Evolutionary conservation across 1,140 invertebrate species (phyloP), one percentile per base, ranked within the genome.

Genomic region (Dendrolimus punctatus): DNA sequence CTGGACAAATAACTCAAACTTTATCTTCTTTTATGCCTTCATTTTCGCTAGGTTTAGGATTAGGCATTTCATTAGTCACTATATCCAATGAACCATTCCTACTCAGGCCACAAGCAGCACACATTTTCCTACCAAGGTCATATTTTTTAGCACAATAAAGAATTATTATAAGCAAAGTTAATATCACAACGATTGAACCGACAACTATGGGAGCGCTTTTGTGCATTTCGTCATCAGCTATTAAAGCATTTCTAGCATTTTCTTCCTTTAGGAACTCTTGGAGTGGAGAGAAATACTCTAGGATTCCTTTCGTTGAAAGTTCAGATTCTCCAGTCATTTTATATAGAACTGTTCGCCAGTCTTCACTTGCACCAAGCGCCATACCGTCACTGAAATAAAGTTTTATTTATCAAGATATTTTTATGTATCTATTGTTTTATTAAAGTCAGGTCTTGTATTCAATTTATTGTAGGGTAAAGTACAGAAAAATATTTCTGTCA

Each of bases 281-380:
- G 2, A 88, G 71, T 3, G 70, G 63, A 44, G 76, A 58, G 50
- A 88, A 89, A 50, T 88, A 89, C 51, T 88, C 76, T n/a, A 88
- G 52, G 3, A 89, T 68, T 3, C 86, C 80, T 41, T 70, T 53
- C 5, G 81, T 87, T 51, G 89, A 89, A 51, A 93, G 73, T 52
- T 89, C 75, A 8, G 62, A 80, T 61, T 87, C 80, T 8, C 90
- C 90, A 1, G 92, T 93, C 42, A 93, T 87, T 7, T 83, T 73
- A 53, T 89, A 59, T 53, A 94, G 75, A 0, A 90, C 90, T 40
- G 90, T 89, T 37, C 85, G 82, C 92, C 92, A 93, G 10, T 90
- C 90, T 68, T 88, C 80, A 42, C 91, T 91, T 0, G 85, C 83
- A 0, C 93, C 93, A 6, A 91, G 68, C 37, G 85, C 72, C 73